Evolutionary conservation across 2,888 invertebrate genomes (phyloP).

Genomic region (Ectemnius lituratus): DNA sequence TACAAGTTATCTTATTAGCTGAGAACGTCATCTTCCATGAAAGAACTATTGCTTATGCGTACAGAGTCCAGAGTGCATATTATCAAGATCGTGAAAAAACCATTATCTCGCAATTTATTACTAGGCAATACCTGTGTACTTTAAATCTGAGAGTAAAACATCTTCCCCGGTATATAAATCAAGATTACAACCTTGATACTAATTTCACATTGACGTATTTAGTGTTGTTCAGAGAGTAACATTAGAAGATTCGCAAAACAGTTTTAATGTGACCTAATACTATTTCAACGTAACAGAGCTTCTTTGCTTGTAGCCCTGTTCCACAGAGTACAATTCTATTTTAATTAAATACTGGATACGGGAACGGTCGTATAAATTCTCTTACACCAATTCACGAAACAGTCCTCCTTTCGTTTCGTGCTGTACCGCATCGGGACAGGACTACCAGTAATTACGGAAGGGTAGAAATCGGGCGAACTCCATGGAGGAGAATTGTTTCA

Average conservation of each 20-base stretch:
- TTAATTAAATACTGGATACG: not conserved
- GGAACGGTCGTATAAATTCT: not conserved
- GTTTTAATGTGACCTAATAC: conserved; percentile 43
- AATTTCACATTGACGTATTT: conserved; percentile 21
- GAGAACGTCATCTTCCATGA: too few relatives aligned
- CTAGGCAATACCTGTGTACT: conserved; percentile 43
- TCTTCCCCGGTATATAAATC: conserved; percentile 21
- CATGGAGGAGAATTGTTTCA: conserved; percentile 29
- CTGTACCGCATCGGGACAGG: too few relatives aligned
- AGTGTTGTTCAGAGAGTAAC: conserved; percentile 27
- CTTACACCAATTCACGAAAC: too few relatives aligned
- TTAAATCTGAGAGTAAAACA: conserved; percentile 37
- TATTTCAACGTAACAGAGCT: conserved; percentile 26
- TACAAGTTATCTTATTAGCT: too few relatives aligned
- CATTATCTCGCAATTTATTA: conserved; percentile 17
- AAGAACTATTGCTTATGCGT: too few relatives aligned
- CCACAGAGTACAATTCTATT: conserved; percentile 22
- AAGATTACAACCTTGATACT: conserved; percentile 23
- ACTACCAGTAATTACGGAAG: too few relatives aligned
- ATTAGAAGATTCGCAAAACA: conserved; percentile 38
- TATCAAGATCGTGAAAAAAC: too few relatives aligned
- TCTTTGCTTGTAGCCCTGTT: conserved; percentile 48
- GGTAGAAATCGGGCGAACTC: too few relatives aligned
- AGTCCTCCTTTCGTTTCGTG: too few relatives aligned
- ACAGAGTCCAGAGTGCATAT: too few relatives aligned